phyloP scores from a whole-genome alignment of 2,113 vertebrate genomes.

The Mirza zaza region DNA sequence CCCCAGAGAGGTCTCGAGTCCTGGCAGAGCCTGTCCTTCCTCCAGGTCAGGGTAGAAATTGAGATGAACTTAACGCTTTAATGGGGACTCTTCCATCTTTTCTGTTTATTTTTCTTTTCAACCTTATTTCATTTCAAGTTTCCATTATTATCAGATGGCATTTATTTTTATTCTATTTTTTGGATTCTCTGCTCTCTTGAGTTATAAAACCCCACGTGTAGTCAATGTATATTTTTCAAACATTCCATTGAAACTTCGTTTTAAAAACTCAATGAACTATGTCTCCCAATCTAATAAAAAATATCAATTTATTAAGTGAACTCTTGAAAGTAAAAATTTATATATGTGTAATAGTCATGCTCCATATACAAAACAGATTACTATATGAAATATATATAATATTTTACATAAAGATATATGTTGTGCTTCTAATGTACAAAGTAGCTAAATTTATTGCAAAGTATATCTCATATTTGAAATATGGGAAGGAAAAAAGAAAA shows the following conservation, averaged over 20 bases:
- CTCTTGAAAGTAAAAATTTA: background rate
- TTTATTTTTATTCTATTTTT: slow-evolving; percentile 1
- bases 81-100: background rate
- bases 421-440: background rate
- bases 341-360: background rate
- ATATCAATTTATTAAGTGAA: background rate
- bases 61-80: background rate
- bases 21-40: background rate
- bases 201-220: background rate
- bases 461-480: background rate
- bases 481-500: background rate
- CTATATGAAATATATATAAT: background rate
- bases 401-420: background rate
- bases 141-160: background rate
- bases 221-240: background rate
- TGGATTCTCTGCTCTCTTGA: background rate
- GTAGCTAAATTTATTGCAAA: background rate
- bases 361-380: background rate
- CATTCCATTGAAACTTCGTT: background rate
- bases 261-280: background rate
- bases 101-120: background rate
- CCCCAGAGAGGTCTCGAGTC: background rate
- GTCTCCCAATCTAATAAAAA: background rate
- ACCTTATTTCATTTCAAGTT: background rate
- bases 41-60: background rate